These are phyloP conservation scores for Salvator merianae DNA, from an alignment of 2,113 vertebrate species.

Conservation along the genomic window DNA sequence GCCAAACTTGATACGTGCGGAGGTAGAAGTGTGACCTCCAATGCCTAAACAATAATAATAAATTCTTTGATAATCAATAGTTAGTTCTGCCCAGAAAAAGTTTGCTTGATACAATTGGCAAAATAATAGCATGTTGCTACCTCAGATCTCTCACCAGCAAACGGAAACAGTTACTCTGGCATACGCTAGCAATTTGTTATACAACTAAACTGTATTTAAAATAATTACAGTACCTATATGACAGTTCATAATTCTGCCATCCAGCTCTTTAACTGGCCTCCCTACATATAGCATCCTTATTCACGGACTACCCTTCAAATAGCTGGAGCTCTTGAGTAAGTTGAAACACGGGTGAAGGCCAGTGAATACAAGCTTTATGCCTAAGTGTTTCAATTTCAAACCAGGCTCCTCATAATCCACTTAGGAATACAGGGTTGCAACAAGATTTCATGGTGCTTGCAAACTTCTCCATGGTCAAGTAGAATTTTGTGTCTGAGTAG, in stretches of 20 bases:
- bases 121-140: background rate
- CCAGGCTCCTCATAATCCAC: background rate
- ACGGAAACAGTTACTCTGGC: background rate
- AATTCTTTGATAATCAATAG: background rate
- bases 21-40: background rate
- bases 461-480: slow-evolving; percentile 12
- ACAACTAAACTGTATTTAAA: background rate
- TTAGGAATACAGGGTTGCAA: background rate
- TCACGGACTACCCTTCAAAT: background rate
- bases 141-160: too few relatives aligned
- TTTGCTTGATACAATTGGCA: background rate
- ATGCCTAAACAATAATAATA: too few relatives aligned
- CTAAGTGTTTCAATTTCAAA: slow-evolving; percentile 6
- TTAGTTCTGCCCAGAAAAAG: background rate
- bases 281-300: background rate
- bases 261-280: background rate
- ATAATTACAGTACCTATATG: background rate
- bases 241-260: background rate
- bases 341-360: slow-evolving; percentile 3
- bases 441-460: background rate
- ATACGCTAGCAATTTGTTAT: too few relatives aligned
- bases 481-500: background rate
- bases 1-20: background rate
- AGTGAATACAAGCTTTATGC: background rate
- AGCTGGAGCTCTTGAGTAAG: background rate